Base-by-base conservation (phyloP, 2,113 vertebrate genomes). In the Callionymus lyra region DNA sequence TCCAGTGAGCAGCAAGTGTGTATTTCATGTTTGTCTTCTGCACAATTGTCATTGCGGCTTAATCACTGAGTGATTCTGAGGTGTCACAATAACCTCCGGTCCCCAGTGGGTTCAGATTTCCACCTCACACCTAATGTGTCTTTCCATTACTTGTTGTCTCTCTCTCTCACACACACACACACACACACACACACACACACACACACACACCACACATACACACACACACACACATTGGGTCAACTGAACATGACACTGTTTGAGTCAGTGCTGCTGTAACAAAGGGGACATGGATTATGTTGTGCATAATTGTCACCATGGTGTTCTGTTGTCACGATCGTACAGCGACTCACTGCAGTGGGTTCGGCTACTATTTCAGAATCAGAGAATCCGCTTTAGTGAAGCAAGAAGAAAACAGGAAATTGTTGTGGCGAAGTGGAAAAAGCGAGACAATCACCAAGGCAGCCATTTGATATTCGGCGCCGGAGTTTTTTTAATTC, bases 121-220 rank as follows among this genome's bases (percentile, higher is more conserved):
- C 51, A 49, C 44, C 56, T 67, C 59, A 72, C 76, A 78, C 62
- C 63, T 50, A 33, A 43, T 6, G 39, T 59, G 68, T 50, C n/a
- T 60, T 54, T 70, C 50, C 39, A 35, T 56, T 41, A 65, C 34
- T 14, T 56, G 40, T 31, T 62, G 41, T 50, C 49, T 63, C 31
- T 35, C 9, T 12, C 34, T 31, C 34, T n/a, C 10, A 35, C 31
- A 19, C 17, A 27, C 14, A 39, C 37, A 12, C 34, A 17, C 40
- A 43, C 39, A 9, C 16, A 50, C 17, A 47, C 41, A 49, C 44
- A 34, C 21, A 12, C 34, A 17, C 40, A 43, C 39, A 9, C 16
- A 50, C n/a, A n/a, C 44, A 34, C 27, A 31, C 1, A 11, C 40
- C 16, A 47, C 40, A 12, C 14, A 17, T 21, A 48, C 42, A 50